Percentiles rank a stretch among this genome's conserved stretches.
Evolutionary conservation across 2,888 invertebrate genomes (phyloP).

Genomic region (Ochropleura plecta): DNA sequence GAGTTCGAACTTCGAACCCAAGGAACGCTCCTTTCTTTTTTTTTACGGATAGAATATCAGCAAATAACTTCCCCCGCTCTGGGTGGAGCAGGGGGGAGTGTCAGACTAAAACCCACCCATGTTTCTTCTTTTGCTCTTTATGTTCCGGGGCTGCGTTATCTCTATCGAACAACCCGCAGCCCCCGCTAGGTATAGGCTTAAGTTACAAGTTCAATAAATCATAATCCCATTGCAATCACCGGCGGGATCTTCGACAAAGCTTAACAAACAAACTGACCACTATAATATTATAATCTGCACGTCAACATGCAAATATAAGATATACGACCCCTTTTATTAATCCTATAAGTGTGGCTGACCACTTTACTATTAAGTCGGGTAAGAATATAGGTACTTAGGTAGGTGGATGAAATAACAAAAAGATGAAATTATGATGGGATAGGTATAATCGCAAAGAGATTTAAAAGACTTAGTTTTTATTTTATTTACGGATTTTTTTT

Average conservation of each 20-base stretch:
- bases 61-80: too few relatives aligned
- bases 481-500: too few relatives aligned
- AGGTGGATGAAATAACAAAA: neutral
- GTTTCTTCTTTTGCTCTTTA: too few relatives aligned
- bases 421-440: neutral
- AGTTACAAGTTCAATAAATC: slow-evolving; percentile 8
- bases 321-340: slow-evolving; percentile 53
- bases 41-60: too few relatives aligned
- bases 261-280: slow-evolving; percentile 74
- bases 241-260: slow-evolving; percentile 59
- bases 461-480: too few relatives aligned
- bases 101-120: too few relatives aligned
- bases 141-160: too few relatives aligned
- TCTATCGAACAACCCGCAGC: too few relatives aligned
- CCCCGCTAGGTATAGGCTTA: neutral
- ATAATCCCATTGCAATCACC: slow-evolving; percentile 52
- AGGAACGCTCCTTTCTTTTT: too few relatives aligned
- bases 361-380: slow-evolving; percentile 42
- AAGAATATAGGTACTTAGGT: slow-evolving; percentile 44
- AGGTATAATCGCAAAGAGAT: neutral
- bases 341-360: slow-evolving; percentile 62
- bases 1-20: too few relatives aligned
- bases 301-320: slow-evolving; percentile 79
- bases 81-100: too few relatives aligned
- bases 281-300: slow-evolving; percentile 81